Conservation (phyloP, 2,797 vertebrate genomes). For the Enteromius anoplus region DNA sequence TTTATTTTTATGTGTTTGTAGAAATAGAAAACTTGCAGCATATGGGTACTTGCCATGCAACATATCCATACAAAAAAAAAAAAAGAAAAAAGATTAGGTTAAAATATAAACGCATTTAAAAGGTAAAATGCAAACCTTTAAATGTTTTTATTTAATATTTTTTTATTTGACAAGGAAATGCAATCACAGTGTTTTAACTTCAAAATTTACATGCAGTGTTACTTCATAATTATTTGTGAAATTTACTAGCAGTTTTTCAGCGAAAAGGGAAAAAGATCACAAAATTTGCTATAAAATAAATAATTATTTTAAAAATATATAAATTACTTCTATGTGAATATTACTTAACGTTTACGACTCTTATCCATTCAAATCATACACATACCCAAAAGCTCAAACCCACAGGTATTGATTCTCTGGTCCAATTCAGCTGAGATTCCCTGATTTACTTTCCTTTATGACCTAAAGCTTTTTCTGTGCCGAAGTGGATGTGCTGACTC, state of each 20-base stretch:
- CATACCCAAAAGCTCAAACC: background rate
- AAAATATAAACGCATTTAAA: background rate
- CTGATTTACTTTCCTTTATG: conserved; percentile 23
- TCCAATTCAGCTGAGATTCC: background rate
- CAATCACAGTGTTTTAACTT: background rate
- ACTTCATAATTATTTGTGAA: background rate
- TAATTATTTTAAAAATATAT: background rate
- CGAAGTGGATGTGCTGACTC: conserved; percentile 39
- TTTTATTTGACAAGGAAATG: background rate
- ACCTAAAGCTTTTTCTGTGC: conserved; percentile 15
- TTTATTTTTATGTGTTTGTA: background rate
- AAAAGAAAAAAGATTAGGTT: background rate
- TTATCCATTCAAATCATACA: background rate
- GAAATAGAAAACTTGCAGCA: background rate
- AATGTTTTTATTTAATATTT: background rate
- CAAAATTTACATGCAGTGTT: background rate
- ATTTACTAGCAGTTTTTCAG: background rate
- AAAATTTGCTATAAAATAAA: background rate
- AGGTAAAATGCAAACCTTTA: background rate
- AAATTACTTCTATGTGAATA: too few relatives aligned
- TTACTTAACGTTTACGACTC: background rate
- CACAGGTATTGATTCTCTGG: background rate
- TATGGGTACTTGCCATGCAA: background rate
- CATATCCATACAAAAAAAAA: background rate
- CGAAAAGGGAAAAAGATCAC: background rate